Conservation (phyloP, 2,888 invertebrate species). For the Tridacna crocea region DNA sequence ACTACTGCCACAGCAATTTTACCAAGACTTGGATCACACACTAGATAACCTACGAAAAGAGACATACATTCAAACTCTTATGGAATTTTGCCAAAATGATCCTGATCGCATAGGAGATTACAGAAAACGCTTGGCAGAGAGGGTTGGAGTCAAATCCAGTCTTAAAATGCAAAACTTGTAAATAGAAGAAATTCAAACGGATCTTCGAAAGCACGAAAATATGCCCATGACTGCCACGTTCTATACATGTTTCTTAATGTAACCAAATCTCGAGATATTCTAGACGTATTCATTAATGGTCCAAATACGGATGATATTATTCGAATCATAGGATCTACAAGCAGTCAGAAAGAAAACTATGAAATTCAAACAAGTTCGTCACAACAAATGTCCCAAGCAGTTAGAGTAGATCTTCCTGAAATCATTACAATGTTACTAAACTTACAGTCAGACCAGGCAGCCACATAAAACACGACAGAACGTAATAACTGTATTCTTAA, state of each 20-base stretch:
- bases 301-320: no score
- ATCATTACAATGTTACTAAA: neutral
- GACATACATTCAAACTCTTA: neutral
- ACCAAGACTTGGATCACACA: neutral
- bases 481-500: neutral
- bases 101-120: neutral
- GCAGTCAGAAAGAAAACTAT: no score
- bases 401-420: no score
- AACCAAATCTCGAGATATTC: neutral
- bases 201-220: neutral
- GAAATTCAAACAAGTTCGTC: no score
- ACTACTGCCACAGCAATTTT: conserved; percentile 9
- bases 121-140: neutral
- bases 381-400: no score
- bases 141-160: neutral
- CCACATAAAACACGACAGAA: neutral
- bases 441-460: neutral
- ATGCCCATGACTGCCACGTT: neutral
- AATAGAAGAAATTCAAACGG: neutral
- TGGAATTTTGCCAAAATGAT: neutral
- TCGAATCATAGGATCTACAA: no score
- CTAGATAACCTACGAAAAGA: neutral
- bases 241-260: neutral
- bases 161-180: neutral
- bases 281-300: neutral